Evolutionary conservation across 2,797 vertebrate species (phyloP).

Genomic region (Heteromormyrus szaboi): DNA sequence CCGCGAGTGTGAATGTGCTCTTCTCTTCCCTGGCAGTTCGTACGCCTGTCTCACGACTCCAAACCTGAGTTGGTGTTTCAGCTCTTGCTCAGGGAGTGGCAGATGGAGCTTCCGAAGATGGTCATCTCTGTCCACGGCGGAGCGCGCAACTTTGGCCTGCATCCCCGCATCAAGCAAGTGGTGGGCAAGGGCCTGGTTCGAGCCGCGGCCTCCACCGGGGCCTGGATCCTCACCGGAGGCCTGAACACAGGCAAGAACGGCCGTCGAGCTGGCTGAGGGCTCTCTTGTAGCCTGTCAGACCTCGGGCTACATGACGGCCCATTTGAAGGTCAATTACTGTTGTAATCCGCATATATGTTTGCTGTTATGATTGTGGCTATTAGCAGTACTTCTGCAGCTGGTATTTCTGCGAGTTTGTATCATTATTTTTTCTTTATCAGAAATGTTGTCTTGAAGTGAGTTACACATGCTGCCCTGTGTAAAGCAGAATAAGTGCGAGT

Average conservation of each 20-base stretch:
- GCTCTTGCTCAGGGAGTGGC: slow-evolving; percentile 95
- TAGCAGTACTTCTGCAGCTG: not conserved
- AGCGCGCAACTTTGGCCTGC: slow-evolving; percentile 96
- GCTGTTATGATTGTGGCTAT: not conserved
- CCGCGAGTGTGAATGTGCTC: not conserved
- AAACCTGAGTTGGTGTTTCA: slow-evolving; percentile 84
- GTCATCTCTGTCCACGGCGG: slow-evolving; percentile 96
- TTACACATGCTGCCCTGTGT: not conserved
- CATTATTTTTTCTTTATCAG: not conserved
- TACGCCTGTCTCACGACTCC: slow-evolving; percentile 85
- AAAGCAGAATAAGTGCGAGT: not conserved
- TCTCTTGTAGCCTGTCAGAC: not conserved
- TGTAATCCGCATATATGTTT: not conserved
- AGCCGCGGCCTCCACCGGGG: slow-evolving; percentile 95
- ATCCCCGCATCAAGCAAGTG: slow-evolving; percentile 92
- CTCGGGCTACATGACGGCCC: not conserved
- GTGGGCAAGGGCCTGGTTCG: slow-evolving; percentile 97
- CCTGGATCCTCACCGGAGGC: slow-evolving; percentile 97
- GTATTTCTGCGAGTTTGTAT: not conserved
- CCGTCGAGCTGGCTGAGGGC: not conserved
- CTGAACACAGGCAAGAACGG: slow-evolving; percentile 84
- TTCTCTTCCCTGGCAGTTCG: slow-evolving; percentile 66
- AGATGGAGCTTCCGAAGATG: slow-evolving; percentile 97
- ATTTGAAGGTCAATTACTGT: not conserved
- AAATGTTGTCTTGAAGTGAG: not conserved